Evolutionary conservation across 2,797 vertebrate species (phyloP).

Genomic region (Spinus olivaceus): DNA sequence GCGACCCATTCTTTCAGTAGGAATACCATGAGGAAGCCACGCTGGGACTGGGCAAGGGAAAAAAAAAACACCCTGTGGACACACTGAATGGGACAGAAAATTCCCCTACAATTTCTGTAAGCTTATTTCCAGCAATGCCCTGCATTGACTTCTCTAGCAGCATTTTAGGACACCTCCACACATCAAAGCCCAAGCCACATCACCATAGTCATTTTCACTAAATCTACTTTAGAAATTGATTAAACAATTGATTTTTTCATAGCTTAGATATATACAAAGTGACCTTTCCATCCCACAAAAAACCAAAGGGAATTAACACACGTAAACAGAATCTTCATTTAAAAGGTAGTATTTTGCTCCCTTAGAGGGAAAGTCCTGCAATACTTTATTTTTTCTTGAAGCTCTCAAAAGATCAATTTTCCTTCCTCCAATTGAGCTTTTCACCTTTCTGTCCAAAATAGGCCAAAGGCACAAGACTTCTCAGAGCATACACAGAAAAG

Average conservation of each 20-base stretch:
- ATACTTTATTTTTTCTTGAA: neutral
- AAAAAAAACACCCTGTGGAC: neutral
- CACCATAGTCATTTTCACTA: neutral
- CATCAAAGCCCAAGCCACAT: neutral
- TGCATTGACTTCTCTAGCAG: neutral
- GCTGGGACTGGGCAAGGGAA: neutral
- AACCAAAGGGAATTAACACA: neutral
- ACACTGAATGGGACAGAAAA: conserved; percentile 18
- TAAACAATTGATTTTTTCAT: conserved; percentile 32
- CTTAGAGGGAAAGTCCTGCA: neutral
- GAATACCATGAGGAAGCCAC: neutral
- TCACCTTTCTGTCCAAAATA: neutral
- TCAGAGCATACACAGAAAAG: neutral
- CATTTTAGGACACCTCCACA: conserved; percentile 19
- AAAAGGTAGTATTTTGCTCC: neutral
- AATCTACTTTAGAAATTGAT: conserved; percentile 37
- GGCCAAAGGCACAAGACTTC: neutral
- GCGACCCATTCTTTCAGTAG: conserved; percentile 11
- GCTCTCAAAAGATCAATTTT: neutral
- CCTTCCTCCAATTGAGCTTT: neutral
- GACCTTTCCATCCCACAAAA: conserved; percentile 40
- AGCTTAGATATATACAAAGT: conserved; percentile 22
- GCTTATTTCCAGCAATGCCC: neutral
- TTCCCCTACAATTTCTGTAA: neutral
- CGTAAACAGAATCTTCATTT: neutral